Evolutionary conservation across 2,113 vertebrate species (phyloP).

Genomic region (Larimichthys polyactis): DNA sequence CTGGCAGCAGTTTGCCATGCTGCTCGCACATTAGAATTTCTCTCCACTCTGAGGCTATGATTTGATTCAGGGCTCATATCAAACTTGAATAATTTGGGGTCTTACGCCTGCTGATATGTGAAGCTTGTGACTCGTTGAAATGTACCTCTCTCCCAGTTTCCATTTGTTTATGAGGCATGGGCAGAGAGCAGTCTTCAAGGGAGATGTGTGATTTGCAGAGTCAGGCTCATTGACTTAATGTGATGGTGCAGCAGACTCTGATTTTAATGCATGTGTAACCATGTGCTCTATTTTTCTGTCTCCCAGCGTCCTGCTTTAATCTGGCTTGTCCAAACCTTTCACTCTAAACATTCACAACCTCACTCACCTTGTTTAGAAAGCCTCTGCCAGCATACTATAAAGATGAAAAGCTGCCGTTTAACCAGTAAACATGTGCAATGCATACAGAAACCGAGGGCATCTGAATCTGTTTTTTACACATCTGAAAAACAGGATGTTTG

Average conservation of each 20-base stretch:
- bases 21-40: conserved; percentile 37
- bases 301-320: conserved; percentile 35
- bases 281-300: conserved; percentile 3
- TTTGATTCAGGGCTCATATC: conserved; percentile 59
- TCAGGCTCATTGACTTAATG: conserved; percentile 55
- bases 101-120: conserved; percentile 40
- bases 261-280: conserved; percentile 42
- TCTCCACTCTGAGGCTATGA: conserved; percentile 21
- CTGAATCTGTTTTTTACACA: not conserved
- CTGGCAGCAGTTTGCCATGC: conserved; percentile 33
- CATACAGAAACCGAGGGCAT: not conserved
- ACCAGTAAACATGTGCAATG: conserved; percentile 14
- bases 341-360: conserved; percentile 5
- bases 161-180: conserved; percentile 53
- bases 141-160: conserved; percentile 25
- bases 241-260: conserved; percentile 42
- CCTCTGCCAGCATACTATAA: not conserved
- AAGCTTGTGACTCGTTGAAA: conserved; percentile 44
- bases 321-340: conserved; percentile 21
- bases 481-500: conserved; percentile 16
- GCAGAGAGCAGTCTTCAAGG: conserved; percentile 17
- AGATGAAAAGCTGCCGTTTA: conserved; percentile 4
- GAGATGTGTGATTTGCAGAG: conserved; percentile 44
- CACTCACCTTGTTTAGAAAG: not conserved
- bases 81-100: conserved; percentile 63